Base-by-base conservation (phyloP, 2,113 vertebrate species). In the Mesoclemmys tuberculata region DNA sequence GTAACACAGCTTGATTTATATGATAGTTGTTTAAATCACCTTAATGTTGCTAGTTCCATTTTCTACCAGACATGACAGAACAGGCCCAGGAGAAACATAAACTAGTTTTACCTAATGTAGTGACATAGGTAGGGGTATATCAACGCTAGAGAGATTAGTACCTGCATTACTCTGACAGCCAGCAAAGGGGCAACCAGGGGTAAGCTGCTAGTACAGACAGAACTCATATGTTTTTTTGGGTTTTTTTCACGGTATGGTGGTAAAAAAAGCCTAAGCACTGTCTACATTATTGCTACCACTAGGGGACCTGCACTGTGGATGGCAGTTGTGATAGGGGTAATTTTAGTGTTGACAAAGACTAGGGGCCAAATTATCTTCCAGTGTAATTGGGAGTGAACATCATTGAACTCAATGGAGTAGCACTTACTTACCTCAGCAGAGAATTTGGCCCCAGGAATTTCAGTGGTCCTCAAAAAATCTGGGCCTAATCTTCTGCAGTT, bases 11-110 rank as follows among this genome's bases (percentile, higher is more conserved):
- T 80, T 78, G 56, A 80, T 92, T 83, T 91, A 61, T 80, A 77
- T 93, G 83, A 80, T 51, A 51, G 24, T 35, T 93, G 55, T 11
- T 93, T 88, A 89, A 90, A 81, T 95, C 11, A 61, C 78, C 27
- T 55, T 78, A 80, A 74, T 88, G 18, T 77, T 92, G 56, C 26
- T 86, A 77, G 26, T 29, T 94, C 1, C 41, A n/a, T 27, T 24
- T 52, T 68, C 1, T 31, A 10, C 24, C 9, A 90, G 79, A 56
- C 18, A 49, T 49, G 77, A 88, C 31, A 93, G 68, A 90, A 22
- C 11, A 89, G 85, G 46, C 46, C 48, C 49, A 85, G 79, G 64
- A 61, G 64, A 44, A 79, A 85, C 3, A 58, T 68, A 51, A 96
- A 77, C n/a, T 80, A 48, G 10, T 91, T 49, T 91, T 88, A 88